These are phyloP conservation scores for Centropus unirufus DNA, from an alignment of 2,113 vertebrate genomes.

Conservation along the genomic window DNA sequence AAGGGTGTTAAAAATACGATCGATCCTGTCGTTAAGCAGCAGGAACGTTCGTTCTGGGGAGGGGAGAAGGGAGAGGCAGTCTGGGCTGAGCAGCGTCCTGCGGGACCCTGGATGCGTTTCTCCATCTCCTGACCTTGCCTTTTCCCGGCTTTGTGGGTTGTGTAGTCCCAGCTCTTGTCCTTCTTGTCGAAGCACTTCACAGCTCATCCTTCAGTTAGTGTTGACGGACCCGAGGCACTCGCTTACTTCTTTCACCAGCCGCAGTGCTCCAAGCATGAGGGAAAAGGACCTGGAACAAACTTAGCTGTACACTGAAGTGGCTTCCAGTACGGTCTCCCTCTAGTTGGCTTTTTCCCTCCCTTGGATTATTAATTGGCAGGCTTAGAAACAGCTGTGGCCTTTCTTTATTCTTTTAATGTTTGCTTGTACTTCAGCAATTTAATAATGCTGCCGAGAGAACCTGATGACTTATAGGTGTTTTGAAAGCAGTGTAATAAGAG, in stretches of 20 bases:
- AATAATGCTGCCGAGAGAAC: neutral
- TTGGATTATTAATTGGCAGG: neutral
- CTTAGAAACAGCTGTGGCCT: neutral
- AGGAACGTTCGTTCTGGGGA: neutral
- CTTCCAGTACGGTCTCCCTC: neutral
- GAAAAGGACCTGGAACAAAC: neutral
- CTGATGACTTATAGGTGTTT: conserved; percentile 38
- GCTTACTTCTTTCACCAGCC: neutral
- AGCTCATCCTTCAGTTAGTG: neutral
- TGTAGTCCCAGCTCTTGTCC: neutral
- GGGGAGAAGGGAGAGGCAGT: neutral
- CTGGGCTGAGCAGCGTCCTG: neutral
- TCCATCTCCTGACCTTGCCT: neutral
- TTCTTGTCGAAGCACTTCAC: neutral
- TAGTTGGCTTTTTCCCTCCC: neutral
- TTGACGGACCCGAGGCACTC: neutral
- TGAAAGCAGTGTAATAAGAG: conserved; percentile 39
- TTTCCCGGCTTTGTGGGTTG: neutral
- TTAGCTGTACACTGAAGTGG: neutral
- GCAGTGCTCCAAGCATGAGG: neutral
- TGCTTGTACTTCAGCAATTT: neutral
- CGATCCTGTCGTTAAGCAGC: neutral
- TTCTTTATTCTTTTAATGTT: neutral
- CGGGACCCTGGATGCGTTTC: neutral
- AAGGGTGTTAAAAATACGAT: neutral